phyloP scores from a whole-genome alignment of 2,888 invertebrate species.

The Synergus gifuensis region DNA sequence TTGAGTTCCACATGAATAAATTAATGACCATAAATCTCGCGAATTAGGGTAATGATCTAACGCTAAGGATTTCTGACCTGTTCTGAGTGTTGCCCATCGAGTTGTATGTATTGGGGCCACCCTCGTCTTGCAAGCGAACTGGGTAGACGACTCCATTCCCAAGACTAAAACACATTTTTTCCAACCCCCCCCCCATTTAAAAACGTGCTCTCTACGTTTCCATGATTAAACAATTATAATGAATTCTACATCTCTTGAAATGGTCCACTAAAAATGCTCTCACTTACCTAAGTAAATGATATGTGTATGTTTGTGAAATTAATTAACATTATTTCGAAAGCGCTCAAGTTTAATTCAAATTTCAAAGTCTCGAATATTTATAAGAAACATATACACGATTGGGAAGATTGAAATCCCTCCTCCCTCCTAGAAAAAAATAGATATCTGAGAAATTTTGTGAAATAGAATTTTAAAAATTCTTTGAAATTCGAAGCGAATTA shows the following conservation, averaged over 20 bases:
- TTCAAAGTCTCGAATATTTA: not conserved
- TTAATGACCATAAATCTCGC: not conserved
- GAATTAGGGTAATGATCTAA: slow-evolving; percentile 51
- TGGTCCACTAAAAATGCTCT: not conserved
- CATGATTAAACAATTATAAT: not conserved
- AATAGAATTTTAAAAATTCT: no score
- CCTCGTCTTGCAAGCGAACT: slow-evolving; percentile 86
- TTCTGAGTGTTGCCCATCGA: slow-evolving; percentile 93
- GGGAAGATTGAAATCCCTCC: no score
- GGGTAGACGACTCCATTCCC: slow-evolving; percentile 94
- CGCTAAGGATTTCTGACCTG: slow-evolving; percentile 84
- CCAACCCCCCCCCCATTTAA: slow-evolving; percentile 68
- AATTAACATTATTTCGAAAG: not conserved
- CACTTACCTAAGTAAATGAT: not conserved
- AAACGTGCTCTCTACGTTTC: slow-evolving; percentile 43
- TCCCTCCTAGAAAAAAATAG: no score
- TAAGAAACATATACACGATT: no score
- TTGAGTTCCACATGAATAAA: not conserved
- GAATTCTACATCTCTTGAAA: not conserved
- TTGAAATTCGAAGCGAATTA: no score
- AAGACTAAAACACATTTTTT: slow-evolving; percentile 83
- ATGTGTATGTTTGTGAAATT: not conserved
- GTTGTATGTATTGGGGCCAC: slow-evolving; percentile 86
- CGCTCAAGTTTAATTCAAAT: not conserved
- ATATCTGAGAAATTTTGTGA: no score